Conservation (phyloP, 2,113 vertebrate genomes). For the Callipepla californica region DNA sequence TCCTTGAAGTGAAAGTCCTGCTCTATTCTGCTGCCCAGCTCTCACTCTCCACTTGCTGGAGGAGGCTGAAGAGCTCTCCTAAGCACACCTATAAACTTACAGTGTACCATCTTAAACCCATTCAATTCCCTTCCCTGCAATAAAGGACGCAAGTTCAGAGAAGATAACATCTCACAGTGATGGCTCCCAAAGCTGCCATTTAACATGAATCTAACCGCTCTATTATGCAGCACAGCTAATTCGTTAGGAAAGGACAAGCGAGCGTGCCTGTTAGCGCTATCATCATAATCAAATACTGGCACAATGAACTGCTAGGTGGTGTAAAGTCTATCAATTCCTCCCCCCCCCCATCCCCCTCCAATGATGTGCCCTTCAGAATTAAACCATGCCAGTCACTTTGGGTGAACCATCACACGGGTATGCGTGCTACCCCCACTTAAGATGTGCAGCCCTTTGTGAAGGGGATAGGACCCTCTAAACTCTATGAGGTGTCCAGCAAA, state of each 20-base stretch:
- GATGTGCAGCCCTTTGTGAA: background rate
- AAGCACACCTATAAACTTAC: constrained; percentile 57
- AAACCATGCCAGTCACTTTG: background rate
- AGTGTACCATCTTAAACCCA: constrained; percentile 47
- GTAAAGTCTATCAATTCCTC: background rate
- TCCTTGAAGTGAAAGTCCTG: background rate
- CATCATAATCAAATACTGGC: constrained; percentile 57
- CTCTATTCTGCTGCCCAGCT: background rate
- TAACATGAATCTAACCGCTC: constrained; percentile 32
- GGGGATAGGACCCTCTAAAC: background rate
- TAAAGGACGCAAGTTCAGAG: constrained; percentile 48
- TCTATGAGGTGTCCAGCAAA: background rate
- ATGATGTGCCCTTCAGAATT: constrained; percentile 10
- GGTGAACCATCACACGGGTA: rapidly evolving
- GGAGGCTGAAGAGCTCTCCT: constrained; percentile 39
- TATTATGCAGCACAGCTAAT: constrained; percentile 43
- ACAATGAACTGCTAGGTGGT: background rate
- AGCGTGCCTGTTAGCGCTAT: constrained; percentile 19
- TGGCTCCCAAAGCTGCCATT: constrained; percentile 69
- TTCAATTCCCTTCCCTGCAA: constrained; percentile 68
- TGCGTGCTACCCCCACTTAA: background rate
- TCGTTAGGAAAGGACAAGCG: constrained; percentile 63
- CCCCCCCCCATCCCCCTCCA: background rate
- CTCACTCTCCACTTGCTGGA: background rate
- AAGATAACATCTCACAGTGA: constrained; percentile 63